These are phyloP conservation scores for Drosophila rubida DNA, from an alignment of 2,888 invertebrate species.

Conservation along the genomic window DNA sequence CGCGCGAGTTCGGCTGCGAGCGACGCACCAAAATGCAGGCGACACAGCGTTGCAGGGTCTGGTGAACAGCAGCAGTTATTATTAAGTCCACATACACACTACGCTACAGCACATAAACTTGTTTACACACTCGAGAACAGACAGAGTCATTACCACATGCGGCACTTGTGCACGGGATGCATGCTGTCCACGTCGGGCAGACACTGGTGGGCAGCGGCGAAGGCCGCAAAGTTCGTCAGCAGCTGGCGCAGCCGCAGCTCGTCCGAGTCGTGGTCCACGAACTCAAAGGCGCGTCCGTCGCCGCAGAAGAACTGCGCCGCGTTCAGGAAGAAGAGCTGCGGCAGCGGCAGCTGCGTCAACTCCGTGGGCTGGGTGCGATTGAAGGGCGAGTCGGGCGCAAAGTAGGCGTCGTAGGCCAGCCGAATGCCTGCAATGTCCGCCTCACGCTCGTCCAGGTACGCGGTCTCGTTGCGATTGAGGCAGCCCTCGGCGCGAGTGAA, in stretches of 20 bases:
- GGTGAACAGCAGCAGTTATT: constrained; percentile 67
- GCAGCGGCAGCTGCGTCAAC: constrained; percentile 42
- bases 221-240: constrained; percentile 67
- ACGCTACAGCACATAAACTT: too few species aligned
- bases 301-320: constrained; percentile 82
- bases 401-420: constrained; percentile 67
- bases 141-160: constrained; percentile 67
- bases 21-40: constrained; percentile 80
- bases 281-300: constrained; percentile 10
- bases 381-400: constrained; percentile 32
- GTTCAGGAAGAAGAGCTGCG: constrained; percentile 75
- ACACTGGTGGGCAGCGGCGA: constrained; percentile 67
- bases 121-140: too few species aligned
- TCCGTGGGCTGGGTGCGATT: constrained; percentile 20
- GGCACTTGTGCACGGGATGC: constrained; percentile 71
- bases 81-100: too few species aligned
- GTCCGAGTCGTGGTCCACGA: constrained; percentile 75
- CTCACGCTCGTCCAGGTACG: constrained; percentile 69
- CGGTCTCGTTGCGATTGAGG: constrained; percentile 49
- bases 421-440: constrained; percentile 78
- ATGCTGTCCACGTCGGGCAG: constrained; percentile 50
- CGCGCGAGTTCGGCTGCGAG: constrained; percentile 76
- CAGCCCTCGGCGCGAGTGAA: constrained; percentile 44
- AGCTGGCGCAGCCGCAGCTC: constrained; percentile 70
- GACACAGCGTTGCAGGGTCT: constrained; percentile 74